These are phyloP conservation scores for Calypte anna DNA, from an alignment of 2,113 vertebrate genomes.

Conservation along the genomic window DNA sequence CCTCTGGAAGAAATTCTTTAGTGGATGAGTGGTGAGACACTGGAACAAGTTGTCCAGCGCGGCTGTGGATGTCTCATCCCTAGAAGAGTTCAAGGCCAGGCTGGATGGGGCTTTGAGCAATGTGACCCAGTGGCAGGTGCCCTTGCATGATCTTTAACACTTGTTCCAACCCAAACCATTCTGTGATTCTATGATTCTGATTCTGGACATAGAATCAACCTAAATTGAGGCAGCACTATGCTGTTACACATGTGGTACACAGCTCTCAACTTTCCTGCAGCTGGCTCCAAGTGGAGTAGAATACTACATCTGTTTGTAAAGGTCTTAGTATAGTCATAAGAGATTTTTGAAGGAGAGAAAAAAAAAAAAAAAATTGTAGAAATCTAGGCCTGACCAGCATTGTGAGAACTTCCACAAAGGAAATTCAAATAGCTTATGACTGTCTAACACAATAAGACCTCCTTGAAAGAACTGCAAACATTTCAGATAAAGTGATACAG, in stretches of 20 bases:
- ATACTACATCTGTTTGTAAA: neutral
- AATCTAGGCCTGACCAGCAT: neutral
- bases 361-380: neutral
- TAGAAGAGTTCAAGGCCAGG: no score
- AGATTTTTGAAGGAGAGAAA: neutral
- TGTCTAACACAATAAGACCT: neutral
- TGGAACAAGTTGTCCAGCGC: no score
- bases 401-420: neutral
- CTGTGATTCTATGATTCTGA: no score
- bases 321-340: neutral
- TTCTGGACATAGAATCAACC: rapidly evolving
- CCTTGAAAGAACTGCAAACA: neutral
- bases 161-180: no score
- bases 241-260: neutral
- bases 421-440: neutral
- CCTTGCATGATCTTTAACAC: no score
- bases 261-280: neutral
- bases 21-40: no score
- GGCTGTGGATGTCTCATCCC: no score
- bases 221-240: neutral
- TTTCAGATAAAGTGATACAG: neutral
- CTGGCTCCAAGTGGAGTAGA: neutral
- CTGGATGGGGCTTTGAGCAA: no score
- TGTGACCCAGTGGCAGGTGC: no score
- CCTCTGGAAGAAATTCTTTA: no score